A percentile compares a stretch with the other conserved stretches of the same genome.
Conservation (phyloP, 2,797 vertebrate genomes). For the Rhinoraja longicauda region DNA sequence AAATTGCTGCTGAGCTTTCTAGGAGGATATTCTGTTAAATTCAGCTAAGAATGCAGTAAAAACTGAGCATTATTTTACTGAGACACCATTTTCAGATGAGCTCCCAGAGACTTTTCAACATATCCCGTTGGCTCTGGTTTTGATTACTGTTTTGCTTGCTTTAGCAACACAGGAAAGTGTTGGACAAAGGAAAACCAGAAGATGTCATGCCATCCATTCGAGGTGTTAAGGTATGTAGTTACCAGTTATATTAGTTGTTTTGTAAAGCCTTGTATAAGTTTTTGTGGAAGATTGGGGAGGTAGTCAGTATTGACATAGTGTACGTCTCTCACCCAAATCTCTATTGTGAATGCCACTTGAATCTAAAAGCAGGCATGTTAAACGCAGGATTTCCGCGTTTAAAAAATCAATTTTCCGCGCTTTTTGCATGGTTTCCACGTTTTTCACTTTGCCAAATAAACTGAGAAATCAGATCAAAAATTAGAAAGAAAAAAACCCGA, state of each 20-base stretch:
- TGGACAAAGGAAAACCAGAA: slow-evolving; percentile 99
- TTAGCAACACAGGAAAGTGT: slow-evolving; percentile 97
- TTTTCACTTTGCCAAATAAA: too few relatives aligned
- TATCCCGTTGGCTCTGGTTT: neutral
- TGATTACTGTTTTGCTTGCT: slow-evolving; percentile 46
- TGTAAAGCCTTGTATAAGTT: neutral
- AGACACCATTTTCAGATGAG: too few relatives aligned
- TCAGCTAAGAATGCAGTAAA: neutral
- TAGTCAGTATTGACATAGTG: too few relatives aligned
- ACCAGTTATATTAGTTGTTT: neutral
- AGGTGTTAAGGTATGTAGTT: slow-evolving; percentile 79
- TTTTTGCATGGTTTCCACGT: too few relatives aligned
- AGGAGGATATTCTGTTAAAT: neutral
- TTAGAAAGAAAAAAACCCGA: too few relatives aligned
- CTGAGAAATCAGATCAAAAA: too few relatives aligned
- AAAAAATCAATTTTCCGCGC: too few relatives aligned
- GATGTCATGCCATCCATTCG: slow-evolving; percentile 91
- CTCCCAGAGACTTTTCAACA: neutral
- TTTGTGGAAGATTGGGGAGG: too few relatives aligned
- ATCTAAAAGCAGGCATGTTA: too few relatives aligned
- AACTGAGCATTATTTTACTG: neutral
- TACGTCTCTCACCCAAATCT: too few relatives aligned
- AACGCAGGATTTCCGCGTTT: too few relatives aligned
- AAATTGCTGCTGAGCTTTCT: neutral
- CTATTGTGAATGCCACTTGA: too few relatives aligned